phyloP scores from a whole-genome alignment of 2,888 invertebrate species.

The Acleris laterana region DNA sequence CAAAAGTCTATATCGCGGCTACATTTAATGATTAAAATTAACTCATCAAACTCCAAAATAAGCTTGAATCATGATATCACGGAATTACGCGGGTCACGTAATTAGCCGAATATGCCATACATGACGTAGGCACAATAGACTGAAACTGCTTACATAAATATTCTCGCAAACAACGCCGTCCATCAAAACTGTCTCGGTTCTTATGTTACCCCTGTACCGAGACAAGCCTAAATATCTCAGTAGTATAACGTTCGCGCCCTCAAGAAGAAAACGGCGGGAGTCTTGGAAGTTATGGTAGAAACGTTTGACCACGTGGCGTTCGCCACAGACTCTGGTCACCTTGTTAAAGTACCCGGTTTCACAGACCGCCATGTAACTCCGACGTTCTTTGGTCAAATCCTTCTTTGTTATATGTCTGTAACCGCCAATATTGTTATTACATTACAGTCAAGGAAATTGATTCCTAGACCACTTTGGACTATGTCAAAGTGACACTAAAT shows the following conservation, averaged over 20 bases:
- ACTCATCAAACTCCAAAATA: too few relatives aligned
- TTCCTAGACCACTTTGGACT: too few relatives aligned
- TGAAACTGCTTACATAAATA: conserved; percentile 81
- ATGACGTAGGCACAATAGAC: conserved; percentile 20
- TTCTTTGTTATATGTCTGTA: conserved; percentile 73
- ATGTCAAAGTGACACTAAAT: too few relatives aligned
- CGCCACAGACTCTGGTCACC: conserved; percentile 76
- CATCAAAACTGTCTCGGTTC: conserved; percentile 83
- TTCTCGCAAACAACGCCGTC: conserved; percentile 85
- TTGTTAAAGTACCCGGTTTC: conserved; percentile 83
- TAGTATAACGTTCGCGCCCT: conserved; percentile 86
- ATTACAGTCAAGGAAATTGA: too few relatives aligned
- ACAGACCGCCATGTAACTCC: conserved; percentile 82
- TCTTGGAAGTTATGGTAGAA: conserved; percentile 79
- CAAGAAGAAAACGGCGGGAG: conserved; percentile 82
- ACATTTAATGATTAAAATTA: too few relatives aligned
- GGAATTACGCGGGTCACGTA: too few relatives aligned
- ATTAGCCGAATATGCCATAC: background rate
- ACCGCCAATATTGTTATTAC: conserved; percentile 15
- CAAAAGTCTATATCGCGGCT: too few relatives aligned
- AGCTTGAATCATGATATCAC: too few relatives aligned
- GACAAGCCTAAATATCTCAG: conserved; percentile 84
- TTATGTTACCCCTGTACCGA: conserved; percentile 81
- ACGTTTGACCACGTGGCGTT: conserved; percentile 70
- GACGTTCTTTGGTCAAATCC: conserved; percentile 75